Evolutionary conservation across 23 tunicate species (phyloP).

Genomic region (Trididemnum clinides): DNA sequence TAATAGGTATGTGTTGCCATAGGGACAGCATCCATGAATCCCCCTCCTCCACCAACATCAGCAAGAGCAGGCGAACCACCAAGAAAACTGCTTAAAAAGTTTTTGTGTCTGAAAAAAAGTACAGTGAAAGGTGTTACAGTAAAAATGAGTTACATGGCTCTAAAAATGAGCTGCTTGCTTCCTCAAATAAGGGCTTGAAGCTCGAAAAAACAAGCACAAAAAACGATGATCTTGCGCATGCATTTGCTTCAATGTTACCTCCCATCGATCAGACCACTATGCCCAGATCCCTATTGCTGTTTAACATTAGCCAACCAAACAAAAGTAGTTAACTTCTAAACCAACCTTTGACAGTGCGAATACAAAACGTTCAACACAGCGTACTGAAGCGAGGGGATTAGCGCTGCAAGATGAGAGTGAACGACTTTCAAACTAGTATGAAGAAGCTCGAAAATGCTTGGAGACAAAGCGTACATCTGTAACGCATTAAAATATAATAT

Average conservation of each 20-base stretch:
- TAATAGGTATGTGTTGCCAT: constrained; percentile 74
- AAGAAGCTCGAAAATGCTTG: constrained; percentile 85
- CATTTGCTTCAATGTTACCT: too few relatives aligned
- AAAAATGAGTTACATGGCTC: too few relatives aligned
- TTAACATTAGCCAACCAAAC: too few relatives aligned
- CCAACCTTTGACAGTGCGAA: constrained; percentile 95
- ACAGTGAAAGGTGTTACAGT: too few relatives aligned
- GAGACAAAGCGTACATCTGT: constrained; percentile 85
- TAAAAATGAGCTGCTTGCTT: too few relatives aligned
- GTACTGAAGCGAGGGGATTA: constrained; percentile 68
- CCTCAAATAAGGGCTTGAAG: too few relatives aligned
- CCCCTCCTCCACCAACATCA: constrained; percentile 17
- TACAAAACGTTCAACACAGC: constrained; percentile 56
- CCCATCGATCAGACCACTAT: too few relatives aligned
- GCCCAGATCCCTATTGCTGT: too few relatives aligned
- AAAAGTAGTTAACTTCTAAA: too few relatives aligned
- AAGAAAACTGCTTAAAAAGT: constrained; percentile 79
- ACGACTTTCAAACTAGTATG: constrained; percentile 44
- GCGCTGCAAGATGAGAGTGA: constrained; percentile 46
- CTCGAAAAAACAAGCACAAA: too few relatives aligned
- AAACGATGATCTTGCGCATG: too few relatives aligned
- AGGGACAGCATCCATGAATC: constrained; percentile 63
- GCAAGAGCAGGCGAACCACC: constrained; percentile 66
- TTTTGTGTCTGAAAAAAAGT: constrained; percentile 62
- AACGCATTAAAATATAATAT: background rate